phyloP scores from a whole-genome alignment of 2,113 vertebrate genomes.

The Phoenicopterus ruber region DNA sequence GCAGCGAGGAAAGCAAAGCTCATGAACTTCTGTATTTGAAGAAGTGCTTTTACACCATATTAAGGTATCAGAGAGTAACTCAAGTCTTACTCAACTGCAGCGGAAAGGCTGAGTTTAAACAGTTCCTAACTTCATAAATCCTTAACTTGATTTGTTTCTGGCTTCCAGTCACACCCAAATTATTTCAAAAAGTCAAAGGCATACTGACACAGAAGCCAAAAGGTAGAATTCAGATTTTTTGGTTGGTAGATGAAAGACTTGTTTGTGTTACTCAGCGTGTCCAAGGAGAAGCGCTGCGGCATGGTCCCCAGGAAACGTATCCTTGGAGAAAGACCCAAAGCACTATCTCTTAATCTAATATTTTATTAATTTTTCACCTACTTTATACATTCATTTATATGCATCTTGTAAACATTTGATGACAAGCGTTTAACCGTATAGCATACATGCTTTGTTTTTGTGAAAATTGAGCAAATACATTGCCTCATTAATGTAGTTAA shows the following conservation, averaged over 20 bases:
- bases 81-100: background rate
- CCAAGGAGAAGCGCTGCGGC: background rate
- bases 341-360: background rate
- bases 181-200: background rate
- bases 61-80: background rate
- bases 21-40: background rate
- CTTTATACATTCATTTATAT: background rate
- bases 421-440: background rate
- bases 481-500: background rate
- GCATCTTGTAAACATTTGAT: background rate
- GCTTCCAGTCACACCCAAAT: background rate
- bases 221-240: background rate
- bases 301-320: fast-evolving
- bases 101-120: background rate
- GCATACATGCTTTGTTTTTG: background rate
- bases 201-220: background rate
- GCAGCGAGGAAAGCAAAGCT: background rate
- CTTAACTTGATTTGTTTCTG: background rate
- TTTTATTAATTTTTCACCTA: background rate
- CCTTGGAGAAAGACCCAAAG: background rate
- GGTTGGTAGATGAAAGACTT: background rate
- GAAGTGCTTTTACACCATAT: background rate
- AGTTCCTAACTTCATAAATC: background rate
- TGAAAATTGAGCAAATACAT: background rate
- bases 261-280: background rate